Evolutionary conservation across 53 echinoderm and acorn worm genomes (phyloP).

Genomic region (Temnopleurus reevesii): DNA sequence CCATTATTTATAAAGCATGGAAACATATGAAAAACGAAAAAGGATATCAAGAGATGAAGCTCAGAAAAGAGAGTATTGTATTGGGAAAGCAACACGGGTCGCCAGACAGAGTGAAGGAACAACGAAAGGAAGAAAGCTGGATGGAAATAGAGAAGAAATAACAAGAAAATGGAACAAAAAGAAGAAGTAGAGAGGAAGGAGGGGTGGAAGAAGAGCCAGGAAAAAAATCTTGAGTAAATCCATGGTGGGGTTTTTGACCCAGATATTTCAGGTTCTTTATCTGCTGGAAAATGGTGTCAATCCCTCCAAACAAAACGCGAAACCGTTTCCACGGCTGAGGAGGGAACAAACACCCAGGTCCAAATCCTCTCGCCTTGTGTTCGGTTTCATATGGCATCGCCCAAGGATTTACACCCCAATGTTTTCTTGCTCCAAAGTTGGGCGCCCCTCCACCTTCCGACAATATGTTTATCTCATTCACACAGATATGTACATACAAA

Average conservation of each 20-base stretch:
- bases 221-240: slow-evolving; percentile 45
- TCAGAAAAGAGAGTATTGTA: not conserved
- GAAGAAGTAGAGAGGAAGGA: not conserved
- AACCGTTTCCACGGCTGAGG: slow-evolving; percentile 34
- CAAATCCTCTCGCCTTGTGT: slow-evolving; percentile 44
- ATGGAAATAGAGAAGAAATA: not conserved
- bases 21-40: not conserved
- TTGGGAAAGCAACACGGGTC: not conserved
- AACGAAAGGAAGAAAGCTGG: not conserved
- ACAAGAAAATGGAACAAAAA: not conserved
- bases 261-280: slow-evolving; percentile 47
- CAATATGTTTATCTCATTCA: not conserved
- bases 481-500: too few species aligned
- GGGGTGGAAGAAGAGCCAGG: not conserved
- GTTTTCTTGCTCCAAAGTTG: slow-evolving; percentile 12
- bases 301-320: slow-evolving; percentile 52
- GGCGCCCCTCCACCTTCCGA: not conserved
- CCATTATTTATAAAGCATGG: not conserved
- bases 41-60: not conserved
- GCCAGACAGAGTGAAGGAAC: not conserved
- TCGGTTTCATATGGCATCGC: slow-evolving; percentile 42
- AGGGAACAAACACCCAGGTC: slow-evolving; percentile 40
- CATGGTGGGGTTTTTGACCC: slow-evolving; percentile 48
- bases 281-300: slow-evolving; percentile 56
- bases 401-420: slow-evolving; percentile 19